These are phyloP conservation scores for Halcyon chelicuti DNA, from an alignment of 2,797 vertebrate species.

Conservation along the genomic window DNA sequence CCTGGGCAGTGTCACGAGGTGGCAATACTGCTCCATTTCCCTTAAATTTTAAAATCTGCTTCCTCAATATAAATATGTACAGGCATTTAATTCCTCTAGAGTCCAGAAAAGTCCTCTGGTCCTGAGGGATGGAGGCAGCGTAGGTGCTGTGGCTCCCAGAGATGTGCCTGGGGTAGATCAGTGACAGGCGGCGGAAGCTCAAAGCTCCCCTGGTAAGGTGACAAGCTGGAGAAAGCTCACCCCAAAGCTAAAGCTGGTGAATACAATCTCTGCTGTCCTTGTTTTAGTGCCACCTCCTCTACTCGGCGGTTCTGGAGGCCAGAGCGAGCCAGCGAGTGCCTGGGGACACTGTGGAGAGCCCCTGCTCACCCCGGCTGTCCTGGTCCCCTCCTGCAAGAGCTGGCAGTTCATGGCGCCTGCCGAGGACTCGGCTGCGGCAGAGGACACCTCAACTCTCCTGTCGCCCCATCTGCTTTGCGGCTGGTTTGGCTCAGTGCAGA, in stretches of 20 bases:
- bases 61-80: not conserved
- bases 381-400: not conserved
- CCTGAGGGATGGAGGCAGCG: not conserved
- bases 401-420: fast-evolving
- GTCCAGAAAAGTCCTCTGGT: not conserved
- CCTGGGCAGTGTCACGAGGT: fast-evolving
- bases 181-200: not conserved
- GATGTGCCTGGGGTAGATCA: not conserved
- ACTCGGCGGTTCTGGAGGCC: not conserved
- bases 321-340: fast-evolving
- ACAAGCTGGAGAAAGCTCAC: not conserved
- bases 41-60: not conserved
- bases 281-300: not conserved
- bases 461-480: fast-evolving
- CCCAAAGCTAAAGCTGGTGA: not conserved
- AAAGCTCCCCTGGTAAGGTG: not conserved
- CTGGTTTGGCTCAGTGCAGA: not conserved
- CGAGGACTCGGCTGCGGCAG: fast-evolving
- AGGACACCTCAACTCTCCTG: not conserved
- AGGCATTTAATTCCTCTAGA: not conserved
- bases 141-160: not conserved
- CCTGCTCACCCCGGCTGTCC: fast-evolving
- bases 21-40: not conserved
- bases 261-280: fast-evolving
- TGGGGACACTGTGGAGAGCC: fast-evolving